These are phyloP conservation scores for Lissonota sp. DNA, from an alignment of 2,888 invertebrate species.

Conservation along the genomic window DNA sequence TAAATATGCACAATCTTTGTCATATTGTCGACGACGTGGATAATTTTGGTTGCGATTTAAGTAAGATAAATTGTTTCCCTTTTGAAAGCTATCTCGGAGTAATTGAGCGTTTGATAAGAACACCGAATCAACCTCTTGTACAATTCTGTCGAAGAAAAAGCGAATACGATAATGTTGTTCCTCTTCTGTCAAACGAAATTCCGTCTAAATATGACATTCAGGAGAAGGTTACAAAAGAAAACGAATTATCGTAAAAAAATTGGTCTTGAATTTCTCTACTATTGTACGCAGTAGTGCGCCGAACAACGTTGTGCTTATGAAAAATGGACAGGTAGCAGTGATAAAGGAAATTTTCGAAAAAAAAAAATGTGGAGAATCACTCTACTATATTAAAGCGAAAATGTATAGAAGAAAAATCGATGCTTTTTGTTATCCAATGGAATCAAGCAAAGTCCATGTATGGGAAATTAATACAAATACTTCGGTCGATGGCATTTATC, in stretches of 20 bases:
- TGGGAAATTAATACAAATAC: neutral
- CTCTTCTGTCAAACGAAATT: neutral
- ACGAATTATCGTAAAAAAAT: constrained; percentile 18
- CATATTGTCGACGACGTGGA: constrained; percentile 38
- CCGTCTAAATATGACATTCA: neutral
- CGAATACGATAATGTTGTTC: constrained; percentile 33
- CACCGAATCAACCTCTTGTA: constrained; percentile 35
- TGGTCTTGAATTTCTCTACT: constrained; percentile 5
- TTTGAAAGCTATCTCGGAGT: constrained; percentile 43
- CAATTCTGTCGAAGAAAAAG: constrained; percentile 32
- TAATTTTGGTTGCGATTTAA: constrained; percentile 19
- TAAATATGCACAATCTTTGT: constrained; percentile 39
- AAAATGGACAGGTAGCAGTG: too few relatives aligned
- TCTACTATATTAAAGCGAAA: neutral
- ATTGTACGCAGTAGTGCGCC: constrained; percentile 10
- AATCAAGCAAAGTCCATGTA: neutral
- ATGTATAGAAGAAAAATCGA: neutral
- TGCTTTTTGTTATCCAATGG: constrained; percentile 19
- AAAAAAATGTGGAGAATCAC: neutral
- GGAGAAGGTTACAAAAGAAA: constrained; percentile 5
- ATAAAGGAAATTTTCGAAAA: neutral
- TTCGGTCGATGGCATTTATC: neutral
- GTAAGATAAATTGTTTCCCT: constrained; percentile 28
- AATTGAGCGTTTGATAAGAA: constrained; percentile 26
- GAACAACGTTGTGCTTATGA: constrained; percentile 26